Evolutionary conservation across 2,113 vertebrate species (phyloP).

Genomic region (Melanerpes aurifrons): DNA sequence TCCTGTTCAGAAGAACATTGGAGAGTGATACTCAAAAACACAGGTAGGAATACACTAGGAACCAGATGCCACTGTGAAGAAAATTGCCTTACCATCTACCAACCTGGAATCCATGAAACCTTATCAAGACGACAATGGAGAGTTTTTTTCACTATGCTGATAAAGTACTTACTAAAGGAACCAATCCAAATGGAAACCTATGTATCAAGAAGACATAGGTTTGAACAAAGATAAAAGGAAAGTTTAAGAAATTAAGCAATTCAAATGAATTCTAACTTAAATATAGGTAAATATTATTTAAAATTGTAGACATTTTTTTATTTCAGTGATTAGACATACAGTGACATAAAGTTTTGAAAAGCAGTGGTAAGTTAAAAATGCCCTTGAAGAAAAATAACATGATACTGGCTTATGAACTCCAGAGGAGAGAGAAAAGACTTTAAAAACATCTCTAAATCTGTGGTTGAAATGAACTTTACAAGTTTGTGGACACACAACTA

Average conservation of each 20-base stretch:
- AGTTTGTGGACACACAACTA: not conserved
- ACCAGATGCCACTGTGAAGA: not conserved
- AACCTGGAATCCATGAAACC: not conserved
- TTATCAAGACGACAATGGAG: not conserved
- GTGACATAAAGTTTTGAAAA: not conserved
- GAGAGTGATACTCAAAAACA: no score
- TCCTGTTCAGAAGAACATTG: not conserved
- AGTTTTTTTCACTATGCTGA: not conserved
- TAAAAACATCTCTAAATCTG: not conserved
- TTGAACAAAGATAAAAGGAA: not conserved
- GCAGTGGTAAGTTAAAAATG: no score
- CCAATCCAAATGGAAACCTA: not conserved
- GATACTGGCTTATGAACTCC: not conserved
- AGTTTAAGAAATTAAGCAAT: not conserved
- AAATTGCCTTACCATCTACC: not conserved
- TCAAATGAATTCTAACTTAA: not conserved
- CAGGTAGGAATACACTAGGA: not conserved
- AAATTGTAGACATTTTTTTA: not conserved
- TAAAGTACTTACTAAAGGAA: not conserved
- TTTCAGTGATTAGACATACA: not conserved
- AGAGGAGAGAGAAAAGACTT: not conserved
- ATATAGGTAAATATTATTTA: accelerated
- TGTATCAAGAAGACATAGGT: accelerated
- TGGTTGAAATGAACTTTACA: not conserved
- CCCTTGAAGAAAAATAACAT: no score